Percentiles rank a stretch among this genome's conserved stretches.
Evolutionary conservation across 1,140 invertebrate genomes (phyloP).

Genomic region (Wiebesia pumilae): DNA sequence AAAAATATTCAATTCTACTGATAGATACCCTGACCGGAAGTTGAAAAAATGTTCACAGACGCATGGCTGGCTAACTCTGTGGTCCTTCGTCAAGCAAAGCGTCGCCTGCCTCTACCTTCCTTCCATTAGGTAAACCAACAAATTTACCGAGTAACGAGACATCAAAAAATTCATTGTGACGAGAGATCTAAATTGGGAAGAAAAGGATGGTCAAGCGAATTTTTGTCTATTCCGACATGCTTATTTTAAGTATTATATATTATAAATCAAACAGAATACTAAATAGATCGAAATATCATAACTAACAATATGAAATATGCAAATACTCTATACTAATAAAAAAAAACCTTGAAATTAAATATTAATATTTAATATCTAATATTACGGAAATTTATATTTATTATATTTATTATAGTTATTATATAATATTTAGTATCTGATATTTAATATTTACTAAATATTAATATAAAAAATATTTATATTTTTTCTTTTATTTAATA

Average conservation of each 20-base stretch:
- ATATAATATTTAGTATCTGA: too few relatives aligned
- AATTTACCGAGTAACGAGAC: conserved; percentile 44
- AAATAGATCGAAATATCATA: not conserved
- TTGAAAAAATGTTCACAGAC: conserved; percentile 76
- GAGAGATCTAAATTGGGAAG: conserved; percentile 33
- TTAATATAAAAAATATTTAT: too few relatives aligned
- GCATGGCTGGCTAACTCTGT: conserved; percentile 76
- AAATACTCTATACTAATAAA: too few relatives aligned
- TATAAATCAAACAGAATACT: not conserved
- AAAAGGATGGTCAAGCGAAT: conserved; percentile 30
- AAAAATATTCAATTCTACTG: not conserved
- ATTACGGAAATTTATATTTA: too few relatives aligned
- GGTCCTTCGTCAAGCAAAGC: conserved; percentile 75
- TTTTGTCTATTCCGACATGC: not conserved
- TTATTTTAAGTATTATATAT: conserved; percentile 34
- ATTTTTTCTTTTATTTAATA: too few relatives aligned
- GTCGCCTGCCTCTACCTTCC: conserved; percentile 75
- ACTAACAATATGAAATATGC: too few relatives aligned
- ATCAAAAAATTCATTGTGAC: conserved; percentile 34
- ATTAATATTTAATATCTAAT: too few relatives aligned
- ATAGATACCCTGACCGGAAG: conserved; percentile 65
- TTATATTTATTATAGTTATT: too few relatives aligned
- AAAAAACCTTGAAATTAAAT: too few relatives aligned
- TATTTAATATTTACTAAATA: too few relatives aligned
- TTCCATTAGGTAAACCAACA: conserved; percentile 71